Evolutionary conservation across 2,113 vertebrate genomes (phyloP).

Genomic region (Pachypanchax playfairii): DNA sequence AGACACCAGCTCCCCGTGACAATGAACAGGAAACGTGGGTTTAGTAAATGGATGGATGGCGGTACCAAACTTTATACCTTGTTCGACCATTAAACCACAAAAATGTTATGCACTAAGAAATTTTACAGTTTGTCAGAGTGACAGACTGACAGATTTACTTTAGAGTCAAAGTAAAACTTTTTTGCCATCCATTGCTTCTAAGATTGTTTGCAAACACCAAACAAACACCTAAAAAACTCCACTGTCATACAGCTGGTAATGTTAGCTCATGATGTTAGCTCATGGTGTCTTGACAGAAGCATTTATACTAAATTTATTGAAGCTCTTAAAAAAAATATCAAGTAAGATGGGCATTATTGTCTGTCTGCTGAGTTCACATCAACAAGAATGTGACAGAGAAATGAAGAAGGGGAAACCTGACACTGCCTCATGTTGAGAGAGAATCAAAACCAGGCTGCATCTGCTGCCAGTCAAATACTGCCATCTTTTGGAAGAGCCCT

Average conservation of each 20-base stretch:
- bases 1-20: no score
- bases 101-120: no score
- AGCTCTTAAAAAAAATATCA: constrained; percentile 49
- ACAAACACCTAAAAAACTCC: constrained; percentile 27
- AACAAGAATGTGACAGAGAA: constrained; percentile 8
- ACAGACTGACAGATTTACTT: not conserved
- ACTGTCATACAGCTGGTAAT: constrained; percentile 56
- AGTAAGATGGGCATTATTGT: constrained; percentile 53
- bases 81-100: no score
- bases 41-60: no score
- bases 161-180: not conserved
- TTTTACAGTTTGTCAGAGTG: not conserved
- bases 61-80: no score
- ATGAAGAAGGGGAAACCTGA: not conserved
- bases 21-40: no score
- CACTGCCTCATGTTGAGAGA: constrained; percentile 16
- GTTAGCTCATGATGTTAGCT: constrained; percentile 62
- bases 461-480: constrained; percentile 46
- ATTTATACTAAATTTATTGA: constrained; percentile 50
- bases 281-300: constrained; percentile 62
- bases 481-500: constrained; percentile 63
- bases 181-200: not conserved
- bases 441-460: not conserved
- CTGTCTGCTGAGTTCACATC: constrained; percentile 32
- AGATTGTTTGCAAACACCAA: constrained; percentile 33